phyloP scores from a whole-genome alignment of 1,140 invertebrate genomes.

The Dreissena polymorpha region DNA sequence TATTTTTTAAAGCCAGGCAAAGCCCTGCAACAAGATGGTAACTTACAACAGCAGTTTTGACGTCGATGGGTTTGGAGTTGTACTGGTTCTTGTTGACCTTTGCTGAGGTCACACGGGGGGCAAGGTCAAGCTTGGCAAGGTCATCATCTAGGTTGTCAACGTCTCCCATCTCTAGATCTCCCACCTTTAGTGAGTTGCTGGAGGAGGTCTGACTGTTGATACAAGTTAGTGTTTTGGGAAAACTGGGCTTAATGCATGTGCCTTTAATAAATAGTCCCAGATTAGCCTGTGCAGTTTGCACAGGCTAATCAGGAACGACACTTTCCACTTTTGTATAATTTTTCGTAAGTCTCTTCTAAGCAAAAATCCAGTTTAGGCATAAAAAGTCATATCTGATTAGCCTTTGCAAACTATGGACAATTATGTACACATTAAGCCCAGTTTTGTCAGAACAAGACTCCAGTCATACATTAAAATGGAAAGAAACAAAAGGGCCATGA shows the following conservation, averaged over 20 bases:
- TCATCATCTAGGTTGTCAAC: constrained; percentile 73
- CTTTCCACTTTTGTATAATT: no score
- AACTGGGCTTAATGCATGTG: background rate
- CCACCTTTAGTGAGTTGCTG: constrained; percentile 47
- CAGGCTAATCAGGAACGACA: no score
- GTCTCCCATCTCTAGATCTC: constrained; percentile 74
- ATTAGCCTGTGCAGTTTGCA: no score
- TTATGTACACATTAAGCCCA: background rate
- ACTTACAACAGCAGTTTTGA: constrained; percentile 74
- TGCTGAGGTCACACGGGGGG: constrained; percentile 52
- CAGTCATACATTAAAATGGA: background rate
- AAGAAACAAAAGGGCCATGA: background rate
- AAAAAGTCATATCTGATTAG: no score
- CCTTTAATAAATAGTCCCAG: no score
- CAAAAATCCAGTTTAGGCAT: no score
- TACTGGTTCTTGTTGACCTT: constrained; percentile 48
- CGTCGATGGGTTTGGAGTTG: constrained; percentile 68
- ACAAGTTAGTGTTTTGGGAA: background rate
- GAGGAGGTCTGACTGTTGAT: constrained; percentile 27
- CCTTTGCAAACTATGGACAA: no score
- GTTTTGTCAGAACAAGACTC: background rate
- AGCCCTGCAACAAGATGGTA: no score
- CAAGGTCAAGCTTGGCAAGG: constrained; percentile 67
- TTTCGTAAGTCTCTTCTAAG: no score
- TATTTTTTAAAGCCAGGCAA: no score